These are phyloP conservation scores for Portunus trituberculatus DNA, from an alignment of 1,140 invertebrate species.

Conservation along the genomic window DNA sequence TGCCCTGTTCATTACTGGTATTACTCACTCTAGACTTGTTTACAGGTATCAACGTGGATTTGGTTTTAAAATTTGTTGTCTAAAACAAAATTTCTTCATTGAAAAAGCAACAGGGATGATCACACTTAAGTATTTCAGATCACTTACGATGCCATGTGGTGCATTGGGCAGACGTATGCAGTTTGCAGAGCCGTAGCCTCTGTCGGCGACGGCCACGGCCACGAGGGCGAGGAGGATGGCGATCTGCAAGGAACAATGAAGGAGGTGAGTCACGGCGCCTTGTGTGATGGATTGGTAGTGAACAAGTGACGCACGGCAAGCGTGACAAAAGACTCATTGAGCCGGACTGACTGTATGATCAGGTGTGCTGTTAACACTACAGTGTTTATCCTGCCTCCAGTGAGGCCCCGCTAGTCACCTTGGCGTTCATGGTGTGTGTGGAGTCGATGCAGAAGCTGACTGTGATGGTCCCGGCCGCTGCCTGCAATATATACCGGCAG, in stretches of 20 bases:
- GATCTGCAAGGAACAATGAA: slow-evolving; percentile 10
- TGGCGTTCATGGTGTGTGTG: slow-evolving; percentile 36
- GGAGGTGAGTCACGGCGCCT: not conserved
- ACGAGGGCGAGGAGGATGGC: slow-evolving; percentile 29
- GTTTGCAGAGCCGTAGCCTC: not conserved
- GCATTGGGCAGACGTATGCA: no score
- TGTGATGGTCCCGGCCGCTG: not conserved
- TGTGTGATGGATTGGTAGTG: not conserved
- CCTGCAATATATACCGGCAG: not conserved
- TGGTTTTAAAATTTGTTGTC: no score
- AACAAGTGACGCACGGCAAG: not conserved
- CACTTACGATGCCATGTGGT: no score
- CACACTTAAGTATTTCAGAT: no score
- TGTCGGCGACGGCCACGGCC: slow-evolving; percentile 42
- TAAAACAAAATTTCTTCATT: no score
- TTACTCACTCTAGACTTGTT: no score
- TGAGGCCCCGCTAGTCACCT: not conserved
- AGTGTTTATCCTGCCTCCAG: not conserved
- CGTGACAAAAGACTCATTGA: not conserved
- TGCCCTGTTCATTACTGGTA: no score
- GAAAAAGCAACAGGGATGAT: no score
- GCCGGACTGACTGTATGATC: not conserved
- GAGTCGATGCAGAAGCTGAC: not conserved
- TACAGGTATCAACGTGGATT: no score
- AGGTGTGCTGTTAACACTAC: not conserved